These are phyloP conservation scores for Pachyuromys duprasi DNA, from an alignment of 2,797 vertebrate genomes.

Conservation along the genomic window DNA sequence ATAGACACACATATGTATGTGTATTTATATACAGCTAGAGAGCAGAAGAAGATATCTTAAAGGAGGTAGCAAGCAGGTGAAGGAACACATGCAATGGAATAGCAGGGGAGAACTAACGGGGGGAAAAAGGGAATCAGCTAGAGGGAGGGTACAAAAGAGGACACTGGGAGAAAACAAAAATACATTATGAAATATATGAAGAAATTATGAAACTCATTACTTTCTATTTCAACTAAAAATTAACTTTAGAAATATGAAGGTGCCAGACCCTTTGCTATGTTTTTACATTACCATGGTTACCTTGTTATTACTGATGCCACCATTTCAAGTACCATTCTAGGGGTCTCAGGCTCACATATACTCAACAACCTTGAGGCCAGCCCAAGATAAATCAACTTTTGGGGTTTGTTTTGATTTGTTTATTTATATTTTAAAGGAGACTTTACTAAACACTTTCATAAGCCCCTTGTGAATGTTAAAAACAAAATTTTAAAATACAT, in stretches of 20 bases:
- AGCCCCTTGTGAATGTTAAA: neutral
- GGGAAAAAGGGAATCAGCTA: neutral
- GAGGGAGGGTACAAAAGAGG: neutral
- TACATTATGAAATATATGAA: neutral
- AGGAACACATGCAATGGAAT: neutral
- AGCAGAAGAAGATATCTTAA: no score
- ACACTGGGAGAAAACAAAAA: neutral
- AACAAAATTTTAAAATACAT: slow-evolving; percentile 1
- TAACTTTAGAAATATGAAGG: neutral
- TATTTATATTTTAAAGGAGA: slow-evolving; percentile 41
- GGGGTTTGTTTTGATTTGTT: neutral
- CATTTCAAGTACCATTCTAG: neutral
- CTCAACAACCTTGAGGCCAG: neutral
- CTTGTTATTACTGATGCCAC: neutral
- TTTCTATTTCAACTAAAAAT: neutral
- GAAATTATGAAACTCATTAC: neutral
- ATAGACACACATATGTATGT: no score
- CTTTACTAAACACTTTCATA: slow-evolving; percentile 51
- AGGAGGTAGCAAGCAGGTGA: neutral
- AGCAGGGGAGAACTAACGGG: neutral
- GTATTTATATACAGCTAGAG: no score
- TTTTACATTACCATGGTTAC: neutral
- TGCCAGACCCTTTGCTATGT: neutral
- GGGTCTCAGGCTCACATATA: neutral
- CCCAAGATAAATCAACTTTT: slow-evolving; percentile 15